Conservation (phyloP, 2,113 vertebrate genomes). For the Stigmatopora argus region DNA sequence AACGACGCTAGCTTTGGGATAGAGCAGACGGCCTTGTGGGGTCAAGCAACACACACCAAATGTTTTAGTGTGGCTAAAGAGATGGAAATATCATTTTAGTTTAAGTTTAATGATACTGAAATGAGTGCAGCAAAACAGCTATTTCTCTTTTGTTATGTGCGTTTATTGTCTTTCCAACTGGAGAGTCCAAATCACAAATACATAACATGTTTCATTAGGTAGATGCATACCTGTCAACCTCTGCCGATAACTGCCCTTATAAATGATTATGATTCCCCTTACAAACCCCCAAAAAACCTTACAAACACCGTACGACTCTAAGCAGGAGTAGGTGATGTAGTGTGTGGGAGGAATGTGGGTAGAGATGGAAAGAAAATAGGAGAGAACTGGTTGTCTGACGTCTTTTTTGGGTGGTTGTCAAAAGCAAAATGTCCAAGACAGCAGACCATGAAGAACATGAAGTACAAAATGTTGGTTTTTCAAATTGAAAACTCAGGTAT, state of each 20-base stretch:
- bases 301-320: too few species aligned
- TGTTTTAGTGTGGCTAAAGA: constrained; percentile 32
- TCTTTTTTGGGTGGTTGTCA: background rate
- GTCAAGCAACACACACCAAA: constrained; percentile 31
- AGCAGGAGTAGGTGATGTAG: constrained; percentile 21
- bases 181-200: background rate
- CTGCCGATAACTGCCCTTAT: too few species aligned
- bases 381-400: constrained; percentile 7
- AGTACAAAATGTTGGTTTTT: background rate
- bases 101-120: constrained; percentile 29
- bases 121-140: constrained; percentile 23
- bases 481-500: background rate
- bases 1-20: constrained; percentile 45
- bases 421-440: constrained; percentile 1
- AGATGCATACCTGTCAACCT: too few species aligned
- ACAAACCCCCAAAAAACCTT: too few species aligned
- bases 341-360: constrained; percentile 22
- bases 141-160: background rate
- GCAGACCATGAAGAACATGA: background rate
- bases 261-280: too few species aligned
- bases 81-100: constrained; percentile 30
- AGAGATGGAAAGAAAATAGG: constrained; percentile 16
- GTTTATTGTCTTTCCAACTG: background rate
- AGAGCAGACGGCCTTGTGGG: constrained; percentile 26
- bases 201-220: background rate